Evolutionary conservation across 2,113 vertebrate genomes (phyloP).

Genomic region (Saccopteryx bilineata): DNA sequence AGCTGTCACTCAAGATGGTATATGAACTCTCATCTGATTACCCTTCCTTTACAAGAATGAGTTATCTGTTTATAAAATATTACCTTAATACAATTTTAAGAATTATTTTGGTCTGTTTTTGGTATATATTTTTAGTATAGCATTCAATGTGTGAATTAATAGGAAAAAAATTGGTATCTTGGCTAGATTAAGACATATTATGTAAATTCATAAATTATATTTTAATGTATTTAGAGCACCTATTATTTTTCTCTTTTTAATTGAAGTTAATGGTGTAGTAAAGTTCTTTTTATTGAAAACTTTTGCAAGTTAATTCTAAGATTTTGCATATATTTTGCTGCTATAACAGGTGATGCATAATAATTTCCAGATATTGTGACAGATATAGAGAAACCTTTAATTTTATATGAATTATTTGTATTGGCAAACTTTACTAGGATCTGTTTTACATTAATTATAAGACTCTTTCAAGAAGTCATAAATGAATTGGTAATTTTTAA

Average conservation of each 20-base stretch:
- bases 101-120: neutral
- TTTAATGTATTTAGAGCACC: neutral
- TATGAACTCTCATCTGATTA: neutral
- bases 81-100: neutral
- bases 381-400: neutral
- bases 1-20: neutral
- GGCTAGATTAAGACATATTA: neutral
- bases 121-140: neutral
- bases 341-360: neutral
- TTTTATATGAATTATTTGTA: neutral
- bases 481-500: conserved; percentile 16
- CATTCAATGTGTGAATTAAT: neutral
- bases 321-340: neutral
- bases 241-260: neutral
- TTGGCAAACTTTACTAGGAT: neutral
- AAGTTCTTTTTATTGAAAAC: neutral
- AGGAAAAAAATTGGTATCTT: neutral
- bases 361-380: neutral
- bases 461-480: neutral
- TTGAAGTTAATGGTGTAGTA: neutral
- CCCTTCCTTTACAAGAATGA: neutral
- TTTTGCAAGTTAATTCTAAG: neutral
- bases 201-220: neutral
- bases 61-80: neutral
- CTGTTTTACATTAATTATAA: conserved; percentile 3